Evolutionary conservation across 2,888 invertebrate genomes (phyloP), one percentile per base, ranked within the genome.

Genomic region (Ellobium chinense): DNA sequence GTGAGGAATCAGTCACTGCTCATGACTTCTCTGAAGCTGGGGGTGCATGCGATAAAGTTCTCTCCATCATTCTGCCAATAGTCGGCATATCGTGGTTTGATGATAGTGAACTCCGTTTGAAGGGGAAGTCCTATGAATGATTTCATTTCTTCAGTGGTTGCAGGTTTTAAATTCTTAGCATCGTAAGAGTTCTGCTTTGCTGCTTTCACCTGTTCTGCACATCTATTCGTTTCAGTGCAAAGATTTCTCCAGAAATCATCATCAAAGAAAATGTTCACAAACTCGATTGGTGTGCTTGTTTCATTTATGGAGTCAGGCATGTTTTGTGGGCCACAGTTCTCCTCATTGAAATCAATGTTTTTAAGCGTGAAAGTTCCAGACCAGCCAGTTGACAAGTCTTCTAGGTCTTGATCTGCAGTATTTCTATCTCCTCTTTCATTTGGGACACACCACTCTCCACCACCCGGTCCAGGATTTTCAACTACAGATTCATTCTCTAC

Each of bases 111-210:
- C 60, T 83, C 83, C 82, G 74, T 83, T 21, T 80, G 63, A n/a
- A 82, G 34, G n/a, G 82, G 62, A 18, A 78, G 68, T 37, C 60
- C 78, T 36, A 83, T 12, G 54, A 83, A 82, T n/a, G 82, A 73
- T 66, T 83, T 83, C 60, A 83, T 56, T 31, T 83, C 83, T 60
- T 60, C 70, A 24, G 36, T 56, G 27, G 31, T 18, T 12, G 39
- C 29, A 56, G 65, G 7, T 56, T 65, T 58, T 12, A 34, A 81
- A 63, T 18, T 39, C 36, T 81, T 81, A 37, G 62, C 76, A 62
- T 77, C 58, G 39, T 70, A 81, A 18, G 29, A 34, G 39, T 77
- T 27, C 5, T 76, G 81, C 7, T 69, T 76, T 27, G 21, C 68
- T 46, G 29, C 27, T 18, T 68, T 66, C 1, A 39, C 62, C 27